A percentile compares a stretch with the other conserved stretches of the same genome.
phyloP scores from a whole-genome alignment of 2,113 vertebrate species.

The Panthera tigris region DNA sequence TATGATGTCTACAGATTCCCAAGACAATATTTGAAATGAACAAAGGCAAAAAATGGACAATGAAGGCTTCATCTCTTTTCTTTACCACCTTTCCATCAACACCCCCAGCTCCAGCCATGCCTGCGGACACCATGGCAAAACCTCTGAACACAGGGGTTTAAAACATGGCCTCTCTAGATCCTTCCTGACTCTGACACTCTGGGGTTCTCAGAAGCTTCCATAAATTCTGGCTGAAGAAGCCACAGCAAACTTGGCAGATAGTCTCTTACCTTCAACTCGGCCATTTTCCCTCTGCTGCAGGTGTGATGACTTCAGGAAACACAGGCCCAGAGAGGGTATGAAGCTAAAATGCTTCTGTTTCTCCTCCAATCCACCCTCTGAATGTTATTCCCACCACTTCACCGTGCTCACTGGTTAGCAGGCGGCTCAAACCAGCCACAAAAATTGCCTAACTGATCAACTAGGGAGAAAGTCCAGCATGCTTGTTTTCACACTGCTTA shows the following conservation, averaged over 20 bases:
- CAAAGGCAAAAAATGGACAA: background rate
- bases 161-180: background rate
- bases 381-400: background rate
- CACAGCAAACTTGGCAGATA: background rate
- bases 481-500: slow-evolving; percentile 73
- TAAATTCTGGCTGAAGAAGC: background rate
- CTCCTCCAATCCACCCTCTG: background rate
- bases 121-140: accelerated
- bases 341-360: background rate
- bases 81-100: background rate
- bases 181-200: background rate
- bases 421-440: background rate
- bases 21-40: slow-evolving; percentile 29
- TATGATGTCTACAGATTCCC: background rate
- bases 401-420: background rate
- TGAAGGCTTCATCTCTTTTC: background rate
- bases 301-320: slow-evolving; percentile 21
- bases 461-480: slow-evolving; percentile 83
- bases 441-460: slow-evolving; percentile 31
- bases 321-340: background rate
- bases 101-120: background rate
- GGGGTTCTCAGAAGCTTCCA: background rate
- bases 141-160: background rate
- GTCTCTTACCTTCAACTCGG: slow-evolving; percentile 90
- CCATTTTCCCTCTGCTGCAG: slow-evolving; percentile 82